Evolutionary conservation across 1,140 invertebrate species (phyloP).

Genomic region (Papilio polytes): DNA sequence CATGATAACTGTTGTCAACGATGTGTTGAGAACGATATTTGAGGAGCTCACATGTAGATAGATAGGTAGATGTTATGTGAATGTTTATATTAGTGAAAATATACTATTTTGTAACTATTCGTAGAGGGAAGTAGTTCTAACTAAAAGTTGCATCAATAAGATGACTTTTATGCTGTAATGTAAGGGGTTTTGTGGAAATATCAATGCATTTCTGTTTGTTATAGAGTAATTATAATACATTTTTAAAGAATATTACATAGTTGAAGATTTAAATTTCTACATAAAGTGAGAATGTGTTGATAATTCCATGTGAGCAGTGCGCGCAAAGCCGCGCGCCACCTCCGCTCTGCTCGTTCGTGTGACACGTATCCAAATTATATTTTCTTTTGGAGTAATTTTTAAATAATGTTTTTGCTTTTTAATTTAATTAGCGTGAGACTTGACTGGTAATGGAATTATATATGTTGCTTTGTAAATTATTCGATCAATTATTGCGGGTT

Average conservation of each 20-base stretch:
- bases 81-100: conserved; percentile 60
- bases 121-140: conserved; percentile 60
- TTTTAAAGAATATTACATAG: background rate
- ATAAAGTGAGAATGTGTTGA: background rate
- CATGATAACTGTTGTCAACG: conserved; percentile 50
- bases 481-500: background rate
- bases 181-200: conserved; percentile 42
- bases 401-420: background rate
- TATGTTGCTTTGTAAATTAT: background rate
- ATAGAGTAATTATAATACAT: background rate
- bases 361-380: background rate
- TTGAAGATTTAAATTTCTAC: background rate
- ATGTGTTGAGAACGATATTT: conserved; percentile 47
- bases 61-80: conserved; percentile 81
- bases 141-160: conserved; percentile 38
- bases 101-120: conserved; percentile 48
- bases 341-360: conserved; percentile 25
- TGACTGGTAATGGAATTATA: background rate
- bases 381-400: background rate
- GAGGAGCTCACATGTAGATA: conserved; percentile 57
- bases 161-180: conserved; percentile 38
- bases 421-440: conserved; percentile 3
- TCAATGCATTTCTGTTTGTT: conserved; percentile 39
- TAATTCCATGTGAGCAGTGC: background rate
- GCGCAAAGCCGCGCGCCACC: background rate